A percentile compares a stretch with the other conserved stretches of the same genome.
phyloP scores from a whole-genome alignment of 2,113 vertebrate species.

The Labeo rohita region DNA sequence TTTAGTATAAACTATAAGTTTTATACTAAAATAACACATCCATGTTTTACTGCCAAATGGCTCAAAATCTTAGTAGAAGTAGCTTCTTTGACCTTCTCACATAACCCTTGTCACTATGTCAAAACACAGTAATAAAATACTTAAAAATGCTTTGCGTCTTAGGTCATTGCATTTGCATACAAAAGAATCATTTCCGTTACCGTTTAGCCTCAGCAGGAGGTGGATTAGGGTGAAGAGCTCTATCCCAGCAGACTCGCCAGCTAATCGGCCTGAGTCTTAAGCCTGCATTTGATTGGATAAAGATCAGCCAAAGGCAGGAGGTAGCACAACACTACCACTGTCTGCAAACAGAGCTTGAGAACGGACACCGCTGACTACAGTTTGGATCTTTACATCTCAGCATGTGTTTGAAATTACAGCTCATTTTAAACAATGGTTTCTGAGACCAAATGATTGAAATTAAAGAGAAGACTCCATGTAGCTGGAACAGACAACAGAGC shows the following conservation, averaged over 20 bases:
- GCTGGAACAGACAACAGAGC: conserved; percentile 6
- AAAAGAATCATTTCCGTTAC: neutral
- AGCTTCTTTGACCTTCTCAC: neutral
- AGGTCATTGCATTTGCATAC: conserved; percentile 31
- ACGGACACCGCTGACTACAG: neutral
- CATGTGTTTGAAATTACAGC: conserved; percentile 15
- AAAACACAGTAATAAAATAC: neutral
- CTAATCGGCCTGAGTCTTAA: conserved; percentile 38
- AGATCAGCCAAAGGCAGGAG: conserved; percentile 14
- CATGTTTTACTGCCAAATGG: neutral
- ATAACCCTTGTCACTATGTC: neutral
- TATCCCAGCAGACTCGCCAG: neutral
- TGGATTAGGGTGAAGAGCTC: conserved; percentile 32
- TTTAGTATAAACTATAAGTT: neutral
- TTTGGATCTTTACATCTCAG: neutral
- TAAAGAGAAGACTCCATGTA: neutral
- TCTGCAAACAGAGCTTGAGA: conserved; percentile 10
- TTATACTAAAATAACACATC: neutral
- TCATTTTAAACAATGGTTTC: neutral
- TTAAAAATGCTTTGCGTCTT: neutral
- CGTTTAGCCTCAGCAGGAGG: neutral
- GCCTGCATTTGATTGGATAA: conserved; percentile 42
- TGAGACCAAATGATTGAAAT: neutral
- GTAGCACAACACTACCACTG: neutral
- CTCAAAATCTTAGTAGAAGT: neutral